phyloP scores from a whole-genome alignment of 1,140 invertebrate genomes.

The Glossosoma conforme region DNA sequence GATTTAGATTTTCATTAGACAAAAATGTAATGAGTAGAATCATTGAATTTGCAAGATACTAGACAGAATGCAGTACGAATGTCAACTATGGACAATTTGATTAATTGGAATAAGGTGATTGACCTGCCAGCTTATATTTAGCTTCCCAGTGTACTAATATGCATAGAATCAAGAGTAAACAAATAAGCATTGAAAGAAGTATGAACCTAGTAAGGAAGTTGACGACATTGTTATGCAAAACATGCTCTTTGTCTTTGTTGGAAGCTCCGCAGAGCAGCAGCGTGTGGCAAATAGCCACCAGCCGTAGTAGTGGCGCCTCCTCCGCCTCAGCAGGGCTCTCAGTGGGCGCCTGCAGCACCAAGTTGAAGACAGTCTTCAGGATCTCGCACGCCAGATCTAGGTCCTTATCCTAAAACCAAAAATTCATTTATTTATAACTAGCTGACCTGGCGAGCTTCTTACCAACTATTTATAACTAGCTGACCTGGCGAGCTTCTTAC shows the following conservation, averaged over 20 bases:
- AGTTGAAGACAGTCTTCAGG: slow-evolving; percentile 85
- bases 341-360: slow-evolving; percentile 55
- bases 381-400: slow-evolving; percentile 74
- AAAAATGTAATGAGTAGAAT: too few relatives aligned
- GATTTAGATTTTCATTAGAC: too few relatives aligned
- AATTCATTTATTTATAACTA: slow-evolving; percentile 18
- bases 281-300: slow-evolving; percentile 68
- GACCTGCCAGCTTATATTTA: too few relatives aligned
- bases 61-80: too few relatives aligned
- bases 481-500: too few relatives aligned
- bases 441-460: too few relatives aligned
- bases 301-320: slow-evolving; percentile 64
- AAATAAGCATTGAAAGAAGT: slow-evolving; percentile 18
- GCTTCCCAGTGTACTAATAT: too few relatives aligned
- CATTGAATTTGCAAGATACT: too few relatives aligned
- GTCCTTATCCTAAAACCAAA: slow-evolving; percentile 55
- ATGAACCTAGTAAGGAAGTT: slow-evolving; percentile 55
- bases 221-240: slow-evolving; percentile 66
- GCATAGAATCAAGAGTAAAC: slow-evolving; percentile 7
- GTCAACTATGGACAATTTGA: too few relatives aligned
- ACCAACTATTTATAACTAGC: too few relatives aligned
- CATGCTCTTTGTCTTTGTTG: slow-evolving; percentile 58
- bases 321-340: slow-evolving; percentile 57
- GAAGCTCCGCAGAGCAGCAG: slow-evolving; percentile 62
- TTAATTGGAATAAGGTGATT: too few relatives aligned